Conservation (phyloP, 2,888 invertebrate genomes). For the Cotesia congregata region DNA sequence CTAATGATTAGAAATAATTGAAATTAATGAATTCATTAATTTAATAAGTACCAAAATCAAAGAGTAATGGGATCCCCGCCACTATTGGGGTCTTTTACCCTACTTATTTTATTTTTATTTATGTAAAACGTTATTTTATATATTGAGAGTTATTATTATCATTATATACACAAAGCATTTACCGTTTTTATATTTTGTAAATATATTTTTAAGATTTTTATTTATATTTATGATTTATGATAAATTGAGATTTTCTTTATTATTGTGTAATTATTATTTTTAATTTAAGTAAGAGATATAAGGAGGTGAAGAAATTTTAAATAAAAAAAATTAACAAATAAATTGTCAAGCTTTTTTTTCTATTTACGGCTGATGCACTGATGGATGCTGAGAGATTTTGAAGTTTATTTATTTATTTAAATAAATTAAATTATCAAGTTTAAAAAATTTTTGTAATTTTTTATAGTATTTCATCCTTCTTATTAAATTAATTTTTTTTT, state of each 20-base stretch:
- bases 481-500: too few species aligned
- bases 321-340: neutral
- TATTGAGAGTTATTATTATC: neutral
- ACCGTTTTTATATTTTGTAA: slow-evolving; percentile 21
- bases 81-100: too few species aligned
- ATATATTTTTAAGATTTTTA: slow-evolving; percentile 12
- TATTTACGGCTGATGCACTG: too few species aligned
- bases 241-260: neutral
- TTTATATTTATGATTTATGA: neutral
- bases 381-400: too few species aligned
- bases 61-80: too few species aligned
- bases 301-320: neutral
- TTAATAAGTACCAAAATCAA: too few species aligned
- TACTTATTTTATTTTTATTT: neutral
- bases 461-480: too few species aligned
- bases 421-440: too few species aligned
- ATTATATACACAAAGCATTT: neutral
- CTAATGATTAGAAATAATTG: too few species aligned
- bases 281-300: neutral
- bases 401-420: too few species aligned
- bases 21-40: too few species aligned
- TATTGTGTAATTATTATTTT: neutral
- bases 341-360: neutral
- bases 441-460: too few species aligned
- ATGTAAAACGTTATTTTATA: neutral